Conservation (phyloP, 2,113 vertebrate species). For the Furnarius figulus region DNA sequence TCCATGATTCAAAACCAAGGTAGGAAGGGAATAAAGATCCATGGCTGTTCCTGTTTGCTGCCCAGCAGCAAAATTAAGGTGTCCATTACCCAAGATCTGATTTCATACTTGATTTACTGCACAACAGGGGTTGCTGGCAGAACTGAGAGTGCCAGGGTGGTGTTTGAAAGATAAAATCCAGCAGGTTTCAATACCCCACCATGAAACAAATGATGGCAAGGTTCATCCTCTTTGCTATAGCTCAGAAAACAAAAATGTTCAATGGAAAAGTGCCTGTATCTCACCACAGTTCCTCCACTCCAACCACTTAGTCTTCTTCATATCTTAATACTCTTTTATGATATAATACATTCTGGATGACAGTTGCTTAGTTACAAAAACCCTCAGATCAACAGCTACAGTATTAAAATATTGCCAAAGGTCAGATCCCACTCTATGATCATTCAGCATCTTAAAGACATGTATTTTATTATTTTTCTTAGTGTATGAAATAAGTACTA, state of each 20-base stretch:
- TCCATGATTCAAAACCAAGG: neutral
- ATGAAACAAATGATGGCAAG: neutral
- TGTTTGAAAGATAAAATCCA: neutral
- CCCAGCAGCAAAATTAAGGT: neutral
- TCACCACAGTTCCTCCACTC: neutral
- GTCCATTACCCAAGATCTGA: neutral
- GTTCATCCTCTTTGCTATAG: neutral
- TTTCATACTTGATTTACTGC: neutral
- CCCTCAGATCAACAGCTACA: constrained; percentile 6
- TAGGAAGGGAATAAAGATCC: neutral
- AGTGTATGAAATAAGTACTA: neutral
- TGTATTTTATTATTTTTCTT: neutral
- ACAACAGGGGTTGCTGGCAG: neutral
- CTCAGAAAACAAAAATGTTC: neutral
- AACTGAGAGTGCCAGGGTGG: rapidly evolving
- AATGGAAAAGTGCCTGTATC: neutral
- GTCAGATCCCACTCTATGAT: constrained; percentile 18
- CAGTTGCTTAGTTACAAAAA: constrained; percentile 63
- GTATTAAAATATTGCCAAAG: constrained; percentile 44
- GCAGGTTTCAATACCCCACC: neutral
- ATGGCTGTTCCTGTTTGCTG: neutral
- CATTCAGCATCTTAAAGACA: neutral
- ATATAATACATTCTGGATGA: constrained; percentile 38
- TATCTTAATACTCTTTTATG: constrained; percentile 37
- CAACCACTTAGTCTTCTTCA: neutral